Evolutionary conservation across 2,113 vertebrate species (phyloP), one percentile per base, ranked within the genome.

Genomic region (Pelvicachromis taeniatus): DNA sequence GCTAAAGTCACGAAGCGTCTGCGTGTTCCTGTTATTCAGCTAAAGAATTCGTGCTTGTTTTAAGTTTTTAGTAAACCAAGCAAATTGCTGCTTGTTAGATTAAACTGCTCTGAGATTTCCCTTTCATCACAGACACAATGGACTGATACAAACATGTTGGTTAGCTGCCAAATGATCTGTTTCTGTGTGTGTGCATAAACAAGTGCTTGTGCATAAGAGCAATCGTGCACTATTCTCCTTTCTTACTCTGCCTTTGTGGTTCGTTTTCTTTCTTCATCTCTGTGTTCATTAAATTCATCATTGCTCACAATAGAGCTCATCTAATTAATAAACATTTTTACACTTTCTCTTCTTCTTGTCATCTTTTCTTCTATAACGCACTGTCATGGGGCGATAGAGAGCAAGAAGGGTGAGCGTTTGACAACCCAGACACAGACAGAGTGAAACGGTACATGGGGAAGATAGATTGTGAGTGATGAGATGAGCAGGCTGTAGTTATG

Each of bases 151-250:
- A 89, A 68, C 23, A 23, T 65, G 31, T 23, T 82, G 73, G 78
- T 86, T 82, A 79, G 84, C 35, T 75, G 77, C 80, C 85, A 87
- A 79, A 84, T 79, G 29, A 61, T 54, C 48, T 70, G 54, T 38
- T 14, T 75, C 54, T 85, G 31, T 75, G 40, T 45, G 48, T 48
- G 65, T 63, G 65, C 35, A 23, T 63, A 54, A 48, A 53, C 48
- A 75, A 77, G 10, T 79, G 14, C n/a, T 38, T 83, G 58, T 79
- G 61, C 42, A 73, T 73, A 11, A 29, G 23, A 48, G 23, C 68
- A 29, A 13, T 48, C 19, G 68, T 29, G 42, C 23, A 73, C 11
- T 29, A 23, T 48, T 10, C n/a, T 31, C 50, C n/a, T 19, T 50
- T 31, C 21, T n/a, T 77, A 7, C 26, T 55, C 54, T 53, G 29